These are phyloP conservation scores for Sinohyriopsis cumingii DNA, from an alignment of 2,888 invertebrate genomes.

Conservation along the genomic window DNA sequence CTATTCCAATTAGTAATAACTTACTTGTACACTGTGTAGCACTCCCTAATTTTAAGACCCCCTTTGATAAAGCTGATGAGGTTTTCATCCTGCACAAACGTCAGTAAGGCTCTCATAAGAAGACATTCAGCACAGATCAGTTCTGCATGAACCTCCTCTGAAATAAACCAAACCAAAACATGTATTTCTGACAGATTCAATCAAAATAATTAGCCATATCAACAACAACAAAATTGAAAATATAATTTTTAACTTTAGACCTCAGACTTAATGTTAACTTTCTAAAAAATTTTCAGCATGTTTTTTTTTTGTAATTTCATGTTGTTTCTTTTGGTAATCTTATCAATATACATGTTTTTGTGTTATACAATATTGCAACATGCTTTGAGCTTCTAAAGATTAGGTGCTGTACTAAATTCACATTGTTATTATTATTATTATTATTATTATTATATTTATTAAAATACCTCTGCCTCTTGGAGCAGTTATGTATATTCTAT, in stretches of 20 bases:
- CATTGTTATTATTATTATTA: no score
- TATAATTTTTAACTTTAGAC: background rate
- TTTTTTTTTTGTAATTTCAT: no score
- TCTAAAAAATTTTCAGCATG: no score
- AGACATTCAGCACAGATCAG: slow-evolving; percentile 94
- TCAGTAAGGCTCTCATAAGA: slow-evolving; percentile 89
- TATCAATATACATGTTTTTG: no score
- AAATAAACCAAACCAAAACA: slow-evolving; percentile 18
- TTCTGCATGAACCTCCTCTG: slow-evolving; percentile 91
- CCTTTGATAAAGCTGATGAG: slow-evolving; percentile 93
- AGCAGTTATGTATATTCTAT: no score
- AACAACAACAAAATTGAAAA: background rate
- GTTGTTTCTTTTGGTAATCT: no score
- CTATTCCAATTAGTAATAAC: slow-evolving; percentile 47
- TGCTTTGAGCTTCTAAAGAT: no score
- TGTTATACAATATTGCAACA: no score
- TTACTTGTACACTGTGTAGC: slow-evolving; percentile 94
- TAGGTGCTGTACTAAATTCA: no score
- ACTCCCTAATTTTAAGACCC: slow-evolving; percentile 92
- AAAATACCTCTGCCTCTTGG: no score
- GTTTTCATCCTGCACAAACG: slow-evolving; percentile 95
- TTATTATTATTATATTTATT: no score
- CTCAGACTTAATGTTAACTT: no score
- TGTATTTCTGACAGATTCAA: background rate
- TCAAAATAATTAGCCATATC: background rate